Evolutionary conservation across 2,797 vertebrate species (phyloP).

Genomic region (Emys orbicularis): DNA sequence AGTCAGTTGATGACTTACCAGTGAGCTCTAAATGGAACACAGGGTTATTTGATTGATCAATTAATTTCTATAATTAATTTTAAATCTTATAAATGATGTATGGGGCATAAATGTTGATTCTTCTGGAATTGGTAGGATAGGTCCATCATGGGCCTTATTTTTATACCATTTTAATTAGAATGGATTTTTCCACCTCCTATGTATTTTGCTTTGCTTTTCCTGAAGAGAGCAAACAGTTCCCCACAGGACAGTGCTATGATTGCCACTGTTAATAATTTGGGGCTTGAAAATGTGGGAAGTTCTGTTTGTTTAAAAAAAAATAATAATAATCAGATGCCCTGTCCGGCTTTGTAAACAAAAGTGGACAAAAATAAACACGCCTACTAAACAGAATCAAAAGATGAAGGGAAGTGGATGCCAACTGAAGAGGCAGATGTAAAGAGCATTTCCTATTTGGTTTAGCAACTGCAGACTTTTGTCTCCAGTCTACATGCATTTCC

Average conservation of each 20-base stretch:
- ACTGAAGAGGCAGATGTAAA: slow-evolving; percentile 78
- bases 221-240: slow-evolving; percentile 61
- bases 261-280: slow-evolving; percentile 67
- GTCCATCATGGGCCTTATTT: slow-evolving; percentile 14
- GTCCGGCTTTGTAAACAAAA: slow-evolving; percentile 73
- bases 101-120: background rate
- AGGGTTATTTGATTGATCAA: background rate
- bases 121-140: background rate
- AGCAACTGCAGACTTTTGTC: slow-evolving; percentile 83
- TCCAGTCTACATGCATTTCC: slow-evolving; percentile 81
- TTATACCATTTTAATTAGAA: background rate
- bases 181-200: slow-evolving; percentile 30
- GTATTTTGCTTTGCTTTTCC: slow-evolving; percentile 63
- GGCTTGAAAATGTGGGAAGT: slow-evolving; percentile 46
- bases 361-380: slow-evolving; percentile 70
- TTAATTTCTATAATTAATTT: background rate
- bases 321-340: slow-evolving; percentile 59
- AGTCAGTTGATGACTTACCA: background rate
- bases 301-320: slow-evolving; percentile 73
- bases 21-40: accelerated
- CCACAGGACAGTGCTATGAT: slow-evolving; percentile 66
- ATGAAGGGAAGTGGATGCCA: slow-evolving; percentile 75
- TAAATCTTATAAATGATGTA: background rate
- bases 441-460: slow-evolving; percentile 82
- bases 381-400: slow-evolving; percentile 56